Evolutionary conservation across 1,140 invertebrate genomes (phyloP).

Genomic region (Caerostris extrusa): DNA sequence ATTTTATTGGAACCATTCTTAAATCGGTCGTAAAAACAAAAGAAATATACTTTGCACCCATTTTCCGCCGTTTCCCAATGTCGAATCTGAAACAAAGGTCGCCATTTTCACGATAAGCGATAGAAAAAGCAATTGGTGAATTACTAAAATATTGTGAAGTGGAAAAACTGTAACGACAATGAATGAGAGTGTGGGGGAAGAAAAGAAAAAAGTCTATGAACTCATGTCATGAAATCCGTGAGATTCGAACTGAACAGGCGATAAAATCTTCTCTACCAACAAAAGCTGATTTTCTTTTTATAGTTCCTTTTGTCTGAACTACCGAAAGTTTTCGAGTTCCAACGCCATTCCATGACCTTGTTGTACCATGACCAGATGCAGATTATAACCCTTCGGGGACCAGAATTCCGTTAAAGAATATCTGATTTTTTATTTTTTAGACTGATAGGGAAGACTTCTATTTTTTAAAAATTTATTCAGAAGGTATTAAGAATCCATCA

Average conservation of each 20-base stretch:
- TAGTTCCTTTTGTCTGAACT: slow-evolving; percentile 33
- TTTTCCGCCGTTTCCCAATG: not conserved
- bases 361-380: slow-evolving; percentile 1
- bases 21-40: slow-evolving; percentile 2
- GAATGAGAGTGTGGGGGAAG: not conserved
- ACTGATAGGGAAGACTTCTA: not conserved
- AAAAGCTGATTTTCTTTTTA: slow-evolving; percentile 61
- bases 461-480: not conserved
- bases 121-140: not conserved
- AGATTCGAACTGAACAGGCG: not conserved
- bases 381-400: slow-evolving; percentile 14
- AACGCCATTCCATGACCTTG: not conserved
- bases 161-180: slow-evolving; percentile 27
- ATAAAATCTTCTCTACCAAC: slow-evolving; percentile 40
- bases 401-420: slow-evolving; percentile 8
- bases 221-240: slow-evolving; percentile 19
- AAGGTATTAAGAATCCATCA: slow-evolving; percentile 28
- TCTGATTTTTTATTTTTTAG: not conserved
- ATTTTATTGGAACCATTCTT: not conserved
- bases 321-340: not conserved
- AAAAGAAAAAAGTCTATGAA: slow-evolving; percentile 4
- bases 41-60: not conserved
- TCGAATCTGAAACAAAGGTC: slow-evolving; percentile 1
- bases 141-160: slow-evolving; percentile 19
- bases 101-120: slow-evolving; percentile 1